phyloP scores from a whole-genome alignment of 2,888 invertebrate species.

The Crematogaster levior region DNA sequence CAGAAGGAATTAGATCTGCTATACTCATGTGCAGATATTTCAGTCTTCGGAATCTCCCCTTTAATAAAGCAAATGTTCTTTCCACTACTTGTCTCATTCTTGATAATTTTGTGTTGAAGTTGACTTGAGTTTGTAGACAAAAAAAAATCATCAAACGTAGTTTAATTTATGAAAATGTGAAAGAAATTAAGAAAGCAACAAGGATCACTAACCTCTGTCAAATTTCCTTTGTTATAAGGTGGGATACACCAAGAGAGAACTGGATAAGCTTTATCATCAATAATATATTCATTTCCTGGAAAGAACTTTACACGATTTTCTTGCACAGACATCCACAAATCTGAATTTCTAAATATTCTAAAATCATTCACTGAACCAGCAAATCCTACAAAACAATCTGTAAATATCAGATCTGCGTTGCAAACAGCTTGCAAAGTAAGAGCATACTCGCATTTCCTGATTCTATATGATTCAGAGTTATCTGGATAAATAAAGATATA shows the following conservation, averaged over 20 bases:
- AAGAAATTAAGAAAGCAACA: too few species aligned
- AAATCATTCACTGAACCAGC: not conserved
- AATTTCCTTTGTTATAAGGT: not conserved
- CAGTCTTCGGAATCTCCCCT: not conserved
- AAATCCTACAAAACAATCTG: not conserved
- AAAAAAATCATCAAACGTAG: not conserved
- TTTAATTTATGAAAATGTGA: not conserved
- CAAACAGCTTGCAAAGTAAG: not conserved
- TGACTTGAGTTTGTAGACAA: not conserved
- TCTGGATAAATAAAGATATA: not conserved
- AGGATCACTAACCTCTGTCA: not conserved
- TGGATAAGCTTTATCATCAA: conserved; percentile 1
- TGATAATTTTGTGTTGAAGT: not conserved
- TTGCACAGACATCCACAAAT: not conserved
- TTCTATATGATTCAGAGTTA: conserved; percentile 4
- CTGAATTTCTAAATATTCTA: not conserved
- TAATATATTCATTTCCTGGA: not conserved
- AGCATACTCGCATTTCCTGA: not conserved
- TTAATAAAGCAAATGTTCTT: not conserved
- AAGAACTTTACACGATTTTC: not conserved
- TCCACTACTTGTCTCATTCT: not conserved
- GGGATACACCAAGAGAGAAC: not conserved
- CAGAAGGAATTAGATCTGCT: too few species aligned
- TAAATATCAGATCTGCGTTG: not conserved
- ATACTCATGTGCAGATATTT: conserved; percentile 14